These are phyloP conservation scores for Parazoanthus darwini DNA, from an alignment of 92 coral and sea anemone genomes.

Conservation along the genomic window DNA sequence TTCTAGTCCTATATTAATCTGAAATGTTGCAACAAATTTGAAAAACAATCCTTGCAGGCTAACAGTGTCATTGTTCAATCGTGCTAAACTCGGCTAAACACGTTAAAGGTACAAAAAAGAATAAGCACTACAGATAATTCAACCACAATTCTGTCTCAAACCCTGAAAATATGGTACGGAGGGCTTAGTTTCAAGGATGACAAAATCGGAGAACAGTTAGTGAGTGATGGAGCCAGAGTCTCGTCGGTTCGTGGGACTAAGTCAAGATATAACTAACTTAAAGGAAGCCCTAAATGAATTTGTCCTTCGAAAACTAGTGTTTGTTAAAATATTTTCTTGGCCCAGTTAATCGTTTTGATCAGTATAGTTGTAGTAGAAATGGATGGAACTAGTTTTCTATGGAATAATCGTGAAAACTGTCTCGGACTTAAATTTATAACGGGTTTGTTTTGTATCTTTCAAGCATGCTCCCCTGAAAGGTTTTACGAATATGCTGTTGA, in stretches of 20 bases:
- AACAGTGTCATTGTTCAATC: not conserved
- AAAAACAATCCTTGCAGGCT: not conserved
- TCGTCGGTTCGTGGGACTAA: not conserved
- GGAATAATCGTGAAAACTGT: not conserved
- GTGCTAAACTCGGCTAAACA: not conserved
- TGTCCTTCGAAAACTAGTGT: not conserved
- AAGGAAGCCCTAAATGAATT: not conserved
- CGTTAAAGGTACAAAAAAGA: not conserved
- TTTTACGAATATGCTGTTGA: slow-evolving; percentile 48
- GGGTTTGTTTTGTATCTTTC: slow-evolving; percentile 43
- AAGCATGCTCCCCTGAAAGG: slow-evolving; percentile 45
- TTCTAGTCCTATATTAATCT: not conserved
- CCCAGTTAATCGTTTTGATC: not conserved
- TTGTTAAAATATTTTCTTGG: not conserved
- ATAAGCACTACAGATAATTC: not conserved
- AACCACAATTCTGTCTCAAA: too few relatives aligned
- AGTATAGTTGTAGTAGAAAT: not conserved
- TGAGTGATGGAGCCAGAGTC: not conserved
- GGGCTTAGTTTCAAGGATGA: not conserved
- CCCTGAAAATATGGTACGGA: not conserved
- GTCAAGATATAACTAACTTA: too few relatives aligned
- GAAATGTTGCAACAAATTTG: not conserved
- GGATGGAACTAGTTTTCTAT: not conserved
- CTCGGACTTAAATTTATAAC: slow-evolving; percentile 12
- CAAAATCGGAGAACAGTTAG: not conserved